A percentile compares a stretch with the other conserved stretches of the same genome.
These are phyloP conservation scores for Papilio dardanus DNA, from an alignment of 1,140 invertebrate genomes.

Conservation along the genomic window DNA sequence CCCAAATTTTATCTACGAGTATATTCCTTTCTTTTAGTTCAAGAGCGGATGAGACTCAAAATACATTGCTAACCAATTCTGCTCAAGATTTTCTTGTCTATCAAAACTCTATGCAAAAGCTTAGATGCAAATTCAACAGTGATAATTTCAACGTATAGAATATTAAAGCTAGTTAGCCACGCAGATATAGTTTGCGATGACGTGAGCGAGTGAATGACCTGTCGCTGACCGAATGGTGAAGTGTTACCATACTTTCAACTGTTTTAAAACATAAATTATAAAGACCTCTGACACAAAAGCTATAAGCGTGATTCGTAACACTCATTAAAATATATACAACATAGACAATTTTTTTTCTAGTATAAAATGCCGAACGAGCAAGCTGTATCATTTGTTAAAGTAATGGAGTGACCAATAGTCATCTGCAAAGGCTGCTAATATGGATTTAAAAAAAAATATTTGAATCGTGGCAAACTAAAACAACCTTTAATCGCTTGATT, in stretches of 20 bases:
- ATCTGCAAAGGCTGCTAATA: too few species aligned
- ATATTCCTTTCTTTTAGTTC: not conserved
- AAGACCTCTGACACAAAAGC: not conserved
- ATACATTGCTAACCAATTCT: not conserved
- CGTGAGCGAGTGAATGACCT: conserved; percentile 62
- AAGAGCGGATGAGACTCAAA: not conserved
- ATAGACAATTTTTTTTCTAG: too few species aligned
- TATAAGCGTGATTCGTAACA: not conserved
- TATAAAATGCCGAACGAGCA: too few species aligned
- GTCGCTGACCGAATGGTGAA: conserved; percentile 51
- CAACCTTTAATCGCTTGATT: too few species aligned
- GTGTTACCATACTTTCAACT: not conserved
- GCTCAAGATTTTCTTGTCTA: not conserved
- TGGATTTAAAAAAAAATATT: too few species aligned
- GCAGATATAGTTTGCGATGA: conserved; percentile 58
- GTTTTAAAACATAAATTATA: not conserved
- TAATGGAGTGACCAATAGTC: too few species aligned
- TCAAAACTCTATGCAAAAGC: not conserved
- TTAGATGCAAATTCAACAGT: not conserved
- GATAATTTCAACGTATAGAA: conserved; percentile 6
- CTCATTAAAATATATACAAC: too few species aligned
- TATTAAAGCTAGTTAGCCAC: conserved; percentile 23
- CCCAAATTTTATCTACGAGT: too few species aligned
- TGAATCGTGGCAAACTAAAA: too few species aligned
- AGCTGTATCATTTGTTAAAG: too few species aligned